These are phyloP conservation scores for Brachyrhaphis roseni DNA, from an alignment of 2,797 vertebrate genomes.

Conservation along the genomic window DNA sequence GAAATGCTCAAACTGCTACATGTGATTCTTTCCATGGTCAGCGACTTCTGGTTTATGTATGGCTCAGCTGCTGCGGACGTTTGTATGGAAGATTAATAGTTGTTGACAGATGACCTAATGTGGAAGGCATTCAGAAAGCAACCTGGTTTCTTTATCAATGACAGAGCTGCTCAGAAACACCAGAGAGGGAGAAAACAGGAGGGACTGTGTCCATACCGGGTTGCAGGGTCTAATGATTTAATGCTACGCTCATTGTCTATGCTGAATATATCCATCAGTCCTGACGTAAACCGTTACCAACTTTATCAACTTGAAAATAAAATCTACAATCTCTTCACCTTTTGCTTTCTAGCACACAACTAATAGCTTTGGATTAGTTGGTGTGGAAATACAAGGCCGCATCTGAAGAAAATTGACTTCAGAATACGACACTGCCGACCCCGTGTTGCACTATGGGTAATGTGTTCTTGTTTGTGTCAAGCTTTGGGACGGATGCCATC, in stretches of 20 bases:
- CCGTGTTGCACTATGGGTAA: not conserved
- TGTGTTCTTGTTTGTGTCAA: not conserved
- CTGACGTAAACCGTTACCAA: not conserved
- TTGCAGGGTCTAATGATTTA: constrained; percentile 9
- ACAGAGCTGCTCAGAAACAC: constrained; percentile 12
- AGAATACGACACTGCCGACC: not conserved
- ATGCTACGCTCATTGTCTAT: constrained; percentile 4
- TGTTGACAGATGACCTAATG: constrained; percentile 59
- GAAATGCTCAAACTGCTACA: constrained; percentile 23
- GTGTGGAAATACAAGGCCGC: no score
- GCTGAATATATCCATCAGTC: constrained; percentile 11
- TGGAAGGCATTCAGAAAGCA: constrained; percentile 49
- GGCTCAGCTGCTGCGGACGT: constrained; percentile 36
- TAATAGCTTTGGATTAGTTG: not conserved
- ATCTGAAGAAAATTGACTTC: not conserved
- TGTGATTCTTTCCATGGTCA: constrained; percentile 30
- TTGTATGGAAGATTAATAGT: constrained; percentile 46
- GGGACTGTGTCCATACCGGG: constrained; percentile 46
- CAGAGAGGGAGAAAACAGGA: constrained; percentile 28
- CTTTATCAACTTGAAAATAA: not conserved
- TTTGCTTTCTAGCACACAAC: not conserved
- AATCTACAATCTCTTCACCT: not conserved
- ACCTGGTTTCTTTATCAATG: constrained; percentile 69
- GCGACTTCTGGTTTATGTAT: constrained; percentile 32
- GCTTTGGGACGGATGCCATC: not conserved